Evolutionary conservation across 1,140 invertebrate genomes (phyloP), one percentile per base, ranked within the genome.

Genomic region (Halictus rubicundus): DNA sequence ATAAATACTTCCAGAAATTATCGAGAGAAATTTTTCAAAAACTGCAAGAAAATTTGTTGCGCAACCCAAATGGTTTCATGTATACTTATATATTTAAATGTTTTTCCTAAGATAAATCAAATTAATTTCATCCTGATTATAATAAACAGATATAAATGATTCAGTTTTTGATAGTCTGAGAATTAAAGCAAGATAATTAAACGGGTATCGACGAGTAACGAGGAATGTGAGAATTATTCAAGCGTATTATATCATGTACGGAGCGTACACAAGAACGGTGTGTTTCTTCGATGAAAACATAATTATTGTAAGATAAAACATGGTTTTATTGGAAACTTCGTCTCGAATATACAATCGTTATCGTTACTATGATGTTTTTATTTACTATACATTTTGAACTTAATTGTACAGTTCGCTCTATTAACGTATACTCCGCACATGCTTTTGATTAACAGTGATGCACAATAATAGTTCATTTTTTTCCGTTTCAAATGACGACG

Each of bases 191-290:
- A 75, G 49, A 21, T 25, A 10, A 39, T 66, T 66, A 5, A 27
- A 21, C 32, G 32, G 8, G 19, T 42, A 42, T 21, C n/a, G 23
- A 42, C 54, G 42, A 21, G 4, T 46, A 39, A 54, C 32, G 21
- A 78, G 27, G 27, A 52, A 70, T 49, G 39, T 49, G 19, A 59
- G 49, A 52, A 63, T 21, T 72, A 72, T 71, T 49, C 39, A 78
- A 71, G 68, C 42, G 61, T n/a, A 23, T 60, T 68, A 27, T 52
- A 27, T 57, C 68, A 78, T 49, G 39, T 49, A 25, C 68, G 37
- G 46, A 63, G 59, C 39, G 27, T 23, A 64, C 21, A 25, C 10
- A 69, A 42, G 27, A 72, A 46, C 39, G n/a, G 5, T 21, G 5
- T 21, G 21, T 25, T 68, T 66, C 57, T 39, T 57, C 12, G 5